Base-by-base conservation (phyloP, 1,140 invertebrate species). In the Cotesia chilonis region DNA sequence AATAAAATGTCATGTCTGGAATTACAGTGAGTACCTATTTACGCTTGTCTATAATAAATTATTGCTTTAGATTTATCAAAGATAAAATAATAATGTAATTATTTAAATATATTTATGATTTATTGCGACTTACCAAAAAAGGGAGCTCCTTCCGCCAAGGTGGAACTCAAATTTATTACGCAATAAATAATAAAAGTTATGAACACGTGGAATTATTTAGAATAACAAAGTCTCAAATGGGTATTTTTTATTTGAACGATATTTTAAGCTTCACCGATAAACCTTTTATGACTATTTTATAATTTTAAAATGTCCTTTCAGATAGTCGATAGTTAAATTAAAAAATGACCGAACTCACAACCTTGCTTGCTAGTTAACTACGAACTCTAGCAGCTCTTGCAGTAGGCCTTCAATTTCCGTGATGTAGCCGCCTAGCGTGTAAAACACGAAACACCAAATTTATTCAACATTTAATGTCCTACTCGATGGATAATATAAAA, bases 141-240 rank as follows among this genome's bases (percentile, higher is more conserved):
- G 76, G 77, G 74, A 82, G 78, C 77, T 83, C 80, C 81, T 82
- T 79, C 76, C 81, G 79, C 10, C 9, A 47, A 47, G 41, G 77
- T 81, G 66, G 72, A 75, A 76, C 76, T 57, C 70, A 47, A 47
- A 47, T 80, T 75, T 76, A 76, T 83, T 83, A 83, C 80, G 82
- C 81, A 83, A 82, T 72, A 74, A 75, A 74, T 73, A 52, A 80
- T 69, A 41, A 72, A 47, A 47, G 41, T 47, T 47, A 47, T 47
- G 74, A 74, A 83, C 82, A 83, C 81, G 82, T 83, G 81, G 47
- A 72, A 59, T 59, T 59, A 65, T 41, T 66, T 51, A 59, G 36
- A 81, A 80, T 57, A 74, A 78, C 61, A 79, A 76, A 79, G 75
- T 80, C 82, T 83, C 82, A 82, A 83, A 78, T 81, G 77, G 77